Evolutionary conservation across 2,888 invertebrate genomes (phyloP), one percentile per base, ranked within the genome.

Genomic region (Hedychridium roseum): DNA sequence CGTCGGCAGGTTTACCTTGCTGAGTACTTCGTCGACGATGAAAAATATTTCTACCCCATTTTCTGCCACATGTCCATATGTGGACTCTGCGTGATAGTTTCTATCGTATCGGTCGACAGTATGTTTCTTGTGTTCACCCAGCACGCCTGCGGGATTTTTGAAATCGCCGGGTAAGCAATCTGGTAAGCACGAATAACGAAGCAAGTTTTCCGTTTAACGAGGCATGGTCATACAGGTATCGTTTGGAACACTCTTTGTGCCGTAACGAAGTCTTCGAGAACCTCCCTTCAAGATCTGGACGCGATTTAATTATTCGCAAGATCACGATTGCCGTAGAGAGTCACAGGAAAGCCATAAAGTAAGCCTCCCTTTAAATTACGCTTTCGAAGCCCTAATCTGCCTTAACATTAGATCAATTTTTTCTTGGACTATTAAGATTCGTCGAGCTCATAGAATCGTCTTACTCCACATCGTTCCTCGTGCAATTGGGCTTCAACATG

Each of bases 401-500:
- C n/a, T 37, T 14, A 37, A 26, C 23, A 23, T 37, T 15, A 20
- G 4, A 14, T 11, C 9, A 14, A 26, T 2, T 6, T 15, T 35
- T 43, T 18, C 12, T 12, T 28, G 12, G 6, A n/a, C n/a, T n/a
- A n/a, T n/a, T 4, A 11, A 51, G 50, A 17, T 39, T 43, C 27
- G 43, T 26, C 7, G 26, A 43, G 6, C 11, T 39, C 20, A 39
- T 43, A 7, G 41, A 47, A 21, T 26, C 35, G 11, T 21, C 9
- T 1, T 51, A 27, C 28, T 51, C 51, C 3, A n/a, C 31, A 17
- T 21, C 48, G 2, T n/a, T 36, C 2, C 32, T 43, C 2, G 3
- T 48, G 12, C 50, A 48, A 38, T 2, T 48, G 31, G 34, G 15
- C 9, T 3, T 51, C 9, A 35, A 51, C 17, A 16, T 43, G 3